A percentile compares a stretch with the other conserved stretches of the same genome.
These are phyloP conservation scores for Azemiops feae DNA, from an alignment of 2,113 vertebrate genomes.

Conservation along the genomic window DNA sequence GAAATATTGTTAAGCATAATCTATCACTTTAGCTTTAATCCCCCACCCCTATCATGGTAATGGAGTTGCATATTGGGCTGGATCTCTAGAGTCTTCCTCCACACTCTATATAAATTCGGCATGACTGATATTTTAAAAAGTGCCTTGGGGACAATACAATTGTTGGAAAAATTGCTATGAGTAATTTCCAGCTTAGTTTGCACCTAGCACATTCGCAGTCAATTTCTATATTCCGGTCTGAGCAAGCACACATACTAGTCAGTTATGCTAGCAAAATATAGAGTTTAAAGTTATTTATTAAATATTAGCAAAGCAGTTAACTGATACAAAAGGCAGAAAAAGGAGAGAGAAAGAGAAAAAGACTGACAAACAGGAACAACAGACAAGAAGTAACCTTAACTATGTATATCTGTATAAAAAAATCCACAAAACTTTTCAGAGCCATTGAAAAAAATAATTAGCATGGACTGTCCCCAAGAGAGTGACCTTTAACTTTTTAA, in stretches of 20 bases:
- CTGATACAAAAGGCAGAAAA: neutral
- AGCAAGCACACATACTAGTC: neutral
- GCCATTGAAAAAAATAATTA: neutral
- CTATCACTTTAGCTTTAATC: neutral
- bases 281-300: neutral
- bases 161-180: neutral
- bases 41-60: neutral
- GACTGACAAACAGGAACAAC: neutral
- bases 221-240: neutral
- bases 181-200: neutral
- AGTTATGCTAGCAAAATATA: neutral
- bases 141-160: neutral
- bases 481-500: neutral
- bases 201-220: neutral
- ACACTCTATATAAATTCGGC: neutral
- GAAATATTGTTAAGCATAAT: neutral
- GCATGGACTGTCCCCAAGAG: neutral
- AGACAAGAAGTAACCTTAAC: neutral
- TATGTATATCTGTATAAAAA: neutral
- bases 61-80: neutral
- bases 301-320: neutral
- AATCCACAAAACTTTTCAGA: neutral
- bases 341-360: neutral
- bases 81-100: neutral
- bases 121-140: neutral